phyloP scores from a whole-genome alignment of 2,113 vertebrate genomes.

The Microtus richardsoni region DNA sequence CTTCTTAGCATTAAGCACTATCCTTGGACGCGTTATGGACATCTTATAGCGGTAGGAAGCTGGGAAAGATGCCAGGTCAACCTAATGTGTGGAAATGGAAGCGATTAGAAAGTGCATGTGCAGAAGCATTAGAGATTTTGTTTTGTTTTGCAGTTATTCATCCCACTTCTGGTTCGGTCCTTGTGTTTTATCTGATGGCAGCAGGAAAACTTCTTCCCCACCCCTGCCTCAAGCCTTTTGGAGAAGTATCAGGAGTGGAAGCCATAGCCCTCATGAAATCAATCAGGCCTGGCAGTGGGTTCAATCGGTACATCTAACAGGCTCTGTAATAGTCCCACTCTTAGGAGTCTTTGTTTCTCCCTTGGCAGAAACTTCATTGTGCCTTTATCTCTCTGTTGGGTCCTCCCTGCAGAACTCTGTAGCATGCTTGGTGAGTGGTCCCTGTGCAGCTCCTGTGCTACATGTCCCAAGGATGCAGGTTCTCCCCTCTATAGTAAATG shows the following conservation, averaged over 20 bases:
- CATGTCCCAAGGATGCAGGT: not conserved
- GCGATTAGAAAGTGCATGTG: not conserved
- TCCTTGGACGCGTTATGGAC: too few relatives aligned
- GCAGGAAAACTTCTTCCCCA: not conserved
- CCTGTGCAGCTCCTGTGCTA: not conserved
- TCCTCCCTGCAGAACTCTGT: not conserved
- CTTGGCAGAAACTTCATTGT: not conserved
- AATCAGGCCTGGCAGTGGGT: not conserved
- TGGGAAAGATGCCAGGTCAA: not conserved
- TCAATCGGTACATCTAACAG: not conserved
- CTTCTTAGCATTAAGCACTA: not conserved
- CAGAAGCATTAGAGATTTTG: not conserved
- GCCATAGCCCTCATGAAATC: not conserved
- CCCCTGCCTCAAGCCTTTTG: not conserved
- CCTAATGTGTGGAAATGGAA: not conserved
- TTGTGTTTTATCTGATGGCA: not conserved
- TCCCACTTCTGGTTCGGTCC: not conserved
- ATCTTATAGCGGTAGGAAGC: not conserved
- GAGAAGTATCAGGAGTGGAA: not conserved
- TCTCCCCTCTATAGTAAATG: not conserved
- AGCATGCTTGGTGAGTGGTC: not conserved
- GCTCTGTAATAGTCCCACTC: not conserved
- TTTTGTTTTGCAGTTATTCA: not conserved
- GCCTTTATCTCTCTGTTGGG: not conserved
- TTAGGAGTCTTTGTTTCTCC: not conserved